Conservation (phyloP, 2,797 vertebrate species). For the Pseudochaenichthys georgianus region DNA sequence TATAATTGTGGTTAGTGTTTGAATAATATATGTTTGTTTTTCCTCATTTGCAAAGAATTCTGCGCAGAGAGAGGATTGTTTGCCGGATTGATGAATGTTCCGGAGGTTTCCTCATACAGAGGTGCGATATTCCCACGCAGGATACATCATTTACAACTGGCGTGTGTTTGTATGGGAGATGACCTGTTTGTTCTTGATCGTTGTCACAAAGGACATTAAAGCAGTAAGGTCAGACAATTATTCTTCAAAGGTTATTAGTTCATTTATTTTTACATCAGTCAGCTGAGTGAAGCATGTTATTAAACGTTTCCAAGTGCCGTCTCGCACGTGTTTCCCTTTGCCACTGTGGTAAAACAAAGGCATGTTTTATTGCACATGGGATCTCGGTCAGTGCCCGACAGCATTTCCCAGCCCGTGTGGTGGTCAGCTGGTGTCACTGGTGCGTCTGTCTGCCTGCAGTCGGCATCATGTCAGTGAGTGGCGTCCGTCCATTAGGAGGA, state of each 20-base stretch:
- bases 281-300: neutral
- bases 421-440: slow-evolving; percentile 36
- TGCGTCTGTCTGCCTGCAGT: slow-evolving; percentile 39
- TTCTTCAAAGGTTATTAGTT: neutral
- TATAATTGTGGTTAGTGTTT: neutral
- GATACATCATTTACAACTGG: neutral
- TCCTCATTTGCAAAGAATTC: slow-evolving; percentile 17
- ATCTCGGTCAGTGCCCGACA: slow-evolving; percentile 31
- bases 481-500: slow-evolving; percentile 55
- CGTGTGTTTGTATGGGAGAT: slow-evolving; percentile 10
- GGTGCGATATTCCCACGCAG: neutral
- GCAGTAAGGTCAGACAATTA: neutral
- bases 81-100: slow-evolving; percentile 1
- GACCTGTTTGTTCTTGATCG: neutral
- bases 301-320: neutral
- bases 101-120: slow-evolving; percentile 5
- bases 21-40: slow-evolving; percentile 6
- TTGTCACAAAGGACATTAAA: neutral
- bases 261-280: slow-evolving; percentile 1
- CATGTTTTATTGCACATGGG: neutral
- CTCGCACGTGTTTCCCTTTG: neutral
- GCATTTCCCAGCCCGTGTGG: slow-evolving; percentile 18
- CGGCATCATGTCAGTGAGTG: slow-evolving; percentile 47
- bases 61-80: slow-evolving; percentile 12
- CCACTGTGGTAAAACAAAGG: neutral